phyloP scores from a whole-genome alignment of 2,113 vertebrate species.

The Diglossa brunneiventris region DNA sequence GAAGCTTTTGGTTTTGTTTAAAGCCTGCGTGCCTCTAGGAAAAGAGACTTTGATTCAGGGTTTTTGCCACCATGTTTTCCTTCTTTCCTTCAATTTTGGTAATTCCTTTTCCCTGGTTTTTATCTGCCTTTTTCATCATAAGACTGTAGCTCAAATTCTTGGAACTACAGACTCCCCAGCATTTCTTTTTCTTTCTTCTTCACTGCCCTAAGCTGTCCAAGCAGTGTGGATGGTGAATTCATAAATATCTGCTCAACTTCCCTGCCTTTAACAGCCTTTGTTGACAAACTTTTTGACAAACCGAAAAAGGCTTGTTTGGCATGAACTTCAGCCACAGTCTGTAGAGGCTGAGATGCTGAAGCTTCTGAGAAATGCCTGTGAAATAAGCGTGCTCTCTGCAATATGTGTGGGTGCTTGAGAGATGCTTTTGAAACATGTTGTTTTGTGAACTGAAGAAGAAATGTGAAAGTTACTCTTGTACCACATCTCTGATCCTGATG shows the following conservation, averaged over 20 bases:
- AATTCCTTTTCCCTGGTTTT: not conserved
- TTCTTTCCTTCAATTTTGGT: not conserved
- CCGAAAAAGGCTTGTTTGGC: not conserved
- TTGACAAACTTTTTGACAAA: not conserved
- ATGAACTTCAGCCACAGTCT: not conserved
- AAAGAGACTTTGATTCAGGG: not conserved
- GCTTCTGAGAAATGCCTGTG: not conserved
- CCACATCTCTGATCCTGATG: not conserved
- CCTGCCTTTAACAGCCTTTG: not conserved
- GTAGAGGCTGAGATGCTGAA: not conserved
- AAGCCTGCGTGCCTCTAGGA: not conserved
- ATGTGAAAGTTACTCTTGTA: not conserved
- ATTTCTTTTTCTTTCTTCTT: not conserved
- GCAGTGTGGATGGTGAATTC: not conserved
- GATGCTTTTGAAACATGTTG: not conserved
- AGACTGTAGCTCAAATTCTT: not conserved
- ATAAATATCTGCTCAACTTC: not conserved
- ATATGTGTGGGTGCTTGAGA: not conserved
- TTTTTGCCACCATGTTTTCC: not conserved
- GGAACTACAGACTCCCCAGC: not conserved
- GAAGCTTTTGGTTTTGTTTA: conserved; percentile 2
- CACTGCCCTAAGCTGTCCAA: not conserved
- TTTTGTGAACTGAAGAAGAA: not conserved
- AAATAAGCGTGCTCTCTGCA: not conserved
- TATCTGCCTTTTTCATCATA: not conserved